phyloP scores from a whole-genome alignment of 92 coral and sea anemone species.

The Phenganax stokvisi region DNA sequence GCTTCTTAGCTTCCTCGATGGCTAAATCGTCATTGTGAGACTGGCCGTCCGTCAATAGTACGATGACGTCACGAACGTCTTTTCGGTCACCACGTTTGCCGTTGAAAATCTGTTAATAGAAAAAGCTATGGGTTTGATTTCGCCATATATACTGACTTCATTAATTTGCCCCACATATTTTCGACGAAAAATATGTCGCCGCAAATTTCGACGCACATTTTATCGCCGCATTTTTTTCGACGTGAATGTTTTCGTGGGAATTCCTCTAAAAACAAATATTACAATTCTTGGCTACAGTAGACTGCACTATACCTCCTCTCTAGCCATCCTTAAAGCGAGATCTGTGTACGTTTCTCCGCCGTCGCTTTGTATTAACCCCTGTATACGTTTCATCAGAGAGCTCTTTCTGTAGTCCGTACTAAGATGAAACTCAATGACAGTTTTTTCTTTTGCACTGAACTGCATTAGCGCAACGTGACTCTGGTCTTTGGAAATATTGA shows the following conservation, averaged over 20 bases:
- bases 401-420: neutral
- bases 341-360: slow-evolving; percentile 13
- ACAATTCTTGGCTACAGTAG: too few relatives aligned
- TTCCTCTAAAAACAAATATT: too few relatives aligned
- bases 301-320: slow-evolving; percentile 7
- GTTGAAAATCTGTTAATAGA: slow-evolving; percentile 25
- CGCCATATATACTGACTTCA: neutral
- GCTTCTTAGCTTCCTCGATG: slow-evolving; percentile 19
- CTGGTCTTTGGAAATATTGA: slow-evolving; percentile 40
- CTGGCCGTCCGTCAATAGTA: slow-evolving; percentile 31
- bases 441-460: slow-evolving; percentile 1
- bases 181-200: neutral
- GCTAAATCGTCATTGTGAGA: slow-evolving; percentile 10
- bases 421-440: slow-evolving; percentile 1
- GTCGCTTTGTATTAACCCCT: neutral
- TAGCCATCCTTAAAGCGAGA: slow-evolving; percentile 8
- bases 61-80: slow-evolving; percentile 20
- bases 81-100: slow-evolving; percentile 12
- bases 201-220: neutral
- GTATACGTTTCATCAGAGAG: slow-evolving; percentile 9
- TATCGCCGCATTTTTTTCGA: too few relatives aligned
- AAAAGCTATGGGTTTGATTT: neutral
- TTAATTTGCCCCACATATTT: neutral
- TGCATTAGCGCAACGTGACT: slow-evolving; percentile 33
- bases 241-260: too few relatives aligned